Evolutionary conservation across 2,888 invertebrate species (phyloP), one percentile per base, ranked within the genome.

Genomic region (Cerceris rybyensis): DNA sequence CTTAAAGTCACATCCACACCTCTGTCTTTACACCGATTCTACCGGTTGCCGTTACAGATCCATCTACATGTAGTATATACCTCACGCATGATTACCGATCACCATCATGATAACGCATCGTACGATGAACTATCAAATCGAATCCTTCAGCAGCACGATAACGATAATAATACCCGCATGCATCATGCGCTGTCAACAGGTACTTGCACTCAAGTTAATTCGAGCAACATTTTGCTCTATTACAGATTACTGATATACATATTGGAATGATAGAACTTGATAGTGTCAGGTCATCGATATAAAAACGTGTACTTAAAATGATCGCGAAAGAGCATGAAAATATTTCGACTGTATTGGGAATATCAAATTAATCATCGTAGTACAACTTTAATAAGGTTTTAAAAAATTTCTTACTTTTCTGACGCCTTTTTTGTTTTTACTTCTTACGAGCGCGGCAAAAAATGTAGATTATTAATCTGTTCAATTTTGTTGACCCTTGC

Each of bases 81-180:
- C 58, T 57, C 67, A 67, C 58, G 59, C 68, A 49, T 59, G 68
- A 59, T 39, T 50, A 59, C 14, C 58, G 68, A 68, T 68, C 59
- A 50, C 39, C 28, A 59, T 50, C 50, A 13, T 41, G 68, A 68
- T 68, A 68, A 59, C 49, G 58, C 43, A 59, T 49, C 59, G 52
- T 14, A 50, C 39, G 42, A 49, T 28, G 28, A 28, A 50, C 50
- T 28, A 16, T 16, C 28, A 59, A 68, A 68, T 68, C 39, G 68
- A 68, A 49, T 68, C 59, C 59, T 41, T 14, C 14, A 42, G 59
- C 68, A 16, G 39, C 28, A 59, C 42, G 68, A 68, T 59, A 68
- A 58, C 41, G 59, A 59, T 68, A 68, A 68, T 68, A 52, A 58
- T 58, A 59, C n/a, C 58, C 50, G 16, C 16, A 43, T 68, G 50